Base-by-base conservation (phyloP, 2,113 vertebrate species). In the Mionectes macconnelli region DNA sequence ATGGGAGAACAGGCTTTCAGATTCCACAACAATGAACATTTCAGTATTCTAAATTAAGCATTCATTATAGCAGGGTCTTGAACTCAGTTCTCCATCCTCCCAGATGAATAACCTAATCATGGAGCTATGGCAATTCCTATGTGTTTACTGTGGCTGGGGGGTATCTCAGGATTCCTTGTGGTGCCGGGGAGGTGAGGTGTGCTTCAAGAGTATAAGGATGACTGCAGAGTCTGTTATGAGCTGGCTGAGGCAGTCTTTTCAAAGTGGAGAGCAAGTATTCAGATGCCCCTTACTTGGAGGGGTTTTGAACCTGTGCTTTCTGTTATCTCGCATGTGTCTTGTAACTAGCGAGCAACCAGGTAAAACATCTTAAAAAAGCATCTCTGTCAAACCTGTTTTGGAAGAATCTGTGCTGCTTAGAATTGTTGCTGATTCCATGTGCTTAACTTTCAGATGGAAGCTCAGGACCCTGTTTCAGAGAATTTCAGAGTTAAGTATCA, bases 371-470 rank as follows among this genome's bases (percentile, higher is more conserved):
- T n/a, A n/a, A n/a, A n/a, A n/a, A n/a, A 56, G n/a, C 27, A 31
- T 18, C 45, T 55, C 37, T 0, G 0, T 45, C 62, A 79, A 56
- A n/a, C 0, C 0, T 8, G 4, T 49, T 78, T 78, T 8, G 22
- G 60, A 82, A 64, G 56, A 84, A 23, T 24, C 0, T 0, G 4
- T 23, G 20, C 31, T 74, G 14, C 56, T 82, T 59, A 13, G 16
- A 37, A 37, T 37, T 24, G 24, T 59, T 59, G 22, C n/a, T 37
- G 57, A n/a, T 59, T 59, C 13, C 23, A 37, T 37, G 28, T 81
- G 14, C 56, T 79, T 63, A 15, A 12, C 59, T 78, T 72, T 78
- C 37, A 63, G 37, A 35, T 72, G n/a, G 52, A 75, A 89, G 35
- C 39, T 87, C 27, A 28, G 56, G 50, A 35, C 30, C 2, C 10